Evolutionary conservation across 2,888 invertebrate species (phyloP), one percentile per base, ranked within the genome.

Genomic region (Pristionchus entomophagus): DNA sequence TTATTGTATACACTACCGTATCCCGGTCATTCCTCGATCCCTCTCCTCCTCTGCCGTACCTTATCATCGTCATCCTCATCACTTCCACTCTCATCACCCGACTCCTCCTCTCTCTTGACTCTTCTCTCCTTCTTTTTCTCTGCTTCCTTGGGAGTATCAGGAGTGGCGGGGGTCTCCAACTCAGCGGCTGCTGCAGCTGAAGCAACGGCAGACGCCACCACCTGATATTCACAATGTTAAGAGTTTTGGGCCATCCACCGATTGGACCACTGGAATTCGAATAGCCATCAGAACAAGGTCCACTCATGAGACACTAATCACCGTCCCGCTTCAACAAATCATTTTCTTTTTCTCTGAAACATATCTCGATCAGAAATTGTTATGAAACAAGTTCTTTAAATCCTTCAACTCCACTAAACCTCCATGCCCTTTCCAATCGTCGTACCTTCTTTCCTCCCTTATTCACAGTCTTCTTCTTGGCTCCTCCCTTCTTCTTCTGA

Each of bases 401-500:
- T n/a, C n/a, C n/a, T n/a, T n/a, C n/a, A n/a, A n/a, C n/a, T n/a
- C n/a, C n/a, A n/a, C n/a, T n/a, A n/a, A n/a, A n/a, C n/a, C n/a
- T n/a, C n/a, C n/a, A n/a, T n/a, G 35, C 65, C 35, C 32, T 56
- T n/a, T 56, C n/a, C 56, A 17, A 17, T 56, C 22, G 19, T 56
- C 19, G 22, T 45, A 87, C 86, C 69, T 86, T 88, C 86, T 89
- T 90, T 81, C 32, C 69, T 78, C 19, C 84, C 17, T 26, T 56
- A 85, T 87, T 88, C 69, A 86, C 86, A 17, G 62, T 73, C 80
- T 88, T 85, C 86, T 85, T 87, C 81, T 87, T 88, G 86, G 86
- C 87, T 56, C 87, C 87, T 45, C 89, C 88, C 88, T 89, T 91
- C 87, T 90, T 90, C 88, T 88, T 88, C 82, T 86, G 86, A 26